Base-by-base conservation (phyloP, 2,797 vertebrate genomes). In the Coracias cyanogaster region DNA sequence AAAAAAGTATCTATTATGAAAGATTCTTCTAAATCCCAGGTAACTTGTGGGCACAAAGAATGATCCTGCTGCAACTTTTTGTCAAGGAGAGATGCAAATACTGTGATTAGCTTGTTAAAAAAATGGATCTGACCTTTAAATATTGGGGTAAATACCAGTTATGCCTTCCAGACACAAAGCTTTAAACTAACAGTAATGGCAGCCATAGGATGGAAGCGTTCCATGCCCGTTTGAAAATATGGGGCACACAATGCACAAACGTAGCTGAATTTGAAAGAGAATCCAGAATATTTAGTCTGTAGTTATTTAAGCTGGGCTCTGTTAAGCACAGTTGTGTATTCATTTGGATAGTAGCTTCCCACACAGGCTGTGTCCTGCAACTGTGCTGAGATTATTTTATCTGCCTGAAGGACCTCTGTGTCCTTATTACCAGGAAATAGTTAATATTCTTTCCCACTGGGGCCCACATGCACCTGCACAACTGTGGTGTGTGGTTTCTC, bases 401-500 rank as follows among this genome's bases (percentile, higher is more conserved):
- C 72, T 0, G 0, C 16, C 6, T 83, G 77, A 94, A 89, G 95
- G 90, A 92, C 64, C 46, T 79, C 84, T 80, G 66, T 90, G 90
- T 96, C 95, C 95, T 46, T 87, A 93, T 97, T 97, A 96, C 97
- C 96, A 97, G 97, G 97, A 98, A 98, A 98, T 90, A 96, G 98
- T 98, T 98, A 98, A 98, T 97, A 96, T 89, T 96, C 95, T 97
- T 97, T 96, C 97, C 96, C 94, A 67, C 90, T 91, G 95, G 89
- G 97, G 96, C 97, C 97, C 94, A 89, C 94, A 93, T 97, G 97
- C 98, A 98, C 98, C 98, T 98, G 98, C 98, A 98, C 86, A 67
- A 97, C 95, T 98, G 97, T 80, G 98, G 98, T 98, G 96, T 98
- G 98, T 97, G 98, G 98, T 98, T 98, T 98, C 97, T 97, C 74